phyloP scores from a whole-genome alignment of 2,888 invertebrate species.

The Agrotis exclamationis region DNA sequence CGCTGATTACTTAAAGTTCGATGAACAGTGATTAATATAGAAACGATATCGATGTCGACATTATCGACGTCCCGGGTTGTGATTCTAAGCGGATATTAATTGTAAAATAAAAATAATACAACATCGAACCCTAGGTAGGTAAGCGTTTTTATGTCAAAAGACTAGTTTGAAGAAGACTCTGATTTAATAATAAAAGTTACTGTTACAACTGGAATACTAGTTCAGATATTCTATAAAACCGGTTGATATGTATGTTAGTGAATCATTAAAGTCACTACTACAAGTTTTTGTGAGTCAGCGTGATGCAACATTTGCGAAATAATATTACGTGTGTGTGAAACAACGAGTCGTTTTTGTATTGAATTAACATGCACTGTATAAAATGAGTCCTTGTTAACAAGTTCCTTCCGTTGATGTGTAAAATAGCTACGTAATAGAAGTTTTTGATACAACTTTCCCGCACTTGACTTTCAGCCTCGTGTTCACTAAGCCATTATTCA shows the following conservation, averaged over 20 bases:
- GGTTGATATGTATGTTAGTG: conserved; percentile 40
- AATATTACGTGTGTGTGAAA: conserved; percentile 74
- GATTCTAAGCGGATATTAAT: conserved; percentile 40
- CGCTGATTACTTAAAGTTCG: conserved; percentile 74
- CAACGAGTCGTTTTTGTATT: conserved; percentile 76
- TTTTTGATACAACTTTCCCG: conserved; percentile 73
- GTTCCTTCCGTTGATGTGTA: conserved; percentile 72
- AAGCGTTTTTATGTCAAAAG: conserved; percentile 12
- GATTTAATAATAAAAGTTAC: conserved; percentile 27
- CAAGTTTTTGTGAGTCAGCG: conserved; percentile 69
- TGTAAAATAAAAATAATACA: conserved; percentile 38
- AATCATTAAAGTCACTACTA: conserved; percentile 38
- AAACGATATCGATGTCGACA: conserved; percentile 64
- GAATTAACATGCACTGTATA: conserved; percentile 82
- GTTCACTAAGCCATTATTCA: conserved; percentile 72
- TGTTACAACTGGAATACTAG: conserved; percentile 41
- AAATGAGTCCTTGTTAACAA: conserved; percentile 74
- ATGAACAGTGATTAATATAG: conserved; percentile 74
- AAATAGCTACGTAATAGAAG: conserved; percentile 62
- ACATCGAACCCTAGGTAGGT: conserved; percentile 35
- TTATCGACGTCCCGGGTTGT: conserved; percentile 49
- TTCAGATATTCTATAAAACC: conserved; percentile 42
- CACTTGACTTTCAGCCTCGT: conserved; percentile 58
- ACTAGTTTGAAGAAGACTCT: not conserved
- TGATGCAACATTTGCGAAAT: conserved; percentile 79